Evolutionary conservation across 2,888 invertebrate species (phyloP).

Genomic region (Drosophila buzzatii): DNA sequence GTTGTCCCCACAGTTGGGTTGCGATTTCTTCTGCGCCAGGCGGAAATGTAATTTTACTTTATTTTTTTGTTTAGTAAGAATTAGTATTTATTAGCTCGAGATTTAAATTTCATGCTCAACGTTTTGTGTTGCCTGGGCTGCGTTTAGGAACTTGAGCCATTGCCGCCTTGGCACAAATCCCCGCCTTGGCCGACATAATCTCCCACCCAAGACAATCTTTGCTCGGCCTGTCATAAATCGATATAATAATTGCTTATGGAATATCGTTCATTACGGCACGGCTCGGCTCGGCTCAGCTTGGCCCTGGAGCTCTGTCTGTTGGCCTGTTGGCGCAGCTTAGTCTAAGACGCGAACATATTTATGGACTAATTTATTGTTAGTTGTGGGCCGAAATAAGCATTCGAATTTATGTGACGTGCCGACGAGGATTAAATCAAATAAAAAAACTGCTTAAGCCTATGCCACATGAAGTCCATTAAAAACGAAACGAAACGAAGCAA

Average conservation of each 20-base stretch:
- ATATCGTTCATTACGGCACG: constrained; percentile 60
- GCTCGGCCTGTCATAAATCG: constrained; percentile 54
- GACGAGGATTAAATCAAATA: constrained; percentile 55
- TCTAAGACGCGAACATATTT: constrained; percentile 38
- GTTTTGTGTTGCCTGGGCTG: constrained; percentile 19
- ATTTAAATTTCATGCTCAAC: constrained; percentile 39
- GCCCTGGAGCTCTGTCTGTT: constrained; percentile 25
- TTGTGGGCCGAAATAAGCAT: constrained; percentile 46
- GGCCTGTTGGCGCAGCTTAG: constrained; percentile 25
- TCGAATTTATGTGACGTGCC: constrained; percentile 66
- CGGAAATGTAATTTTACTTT: constrained; percentile 62
- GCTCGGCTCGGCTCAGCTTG: not conserved
- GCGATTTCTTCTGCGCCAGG: constrained; percentile 26
- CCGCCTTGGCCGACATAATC: constrained; percentile 34
- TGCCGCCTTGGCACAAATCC: constrained; percentile 52
- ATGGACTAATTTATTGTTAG: constrained; percentile 56
- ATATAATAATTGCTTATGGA: constrained; percentile 75
- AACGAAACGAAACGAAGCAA: constrained; percentile 19
- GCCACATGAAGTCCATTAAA: constrained; percentile 25
- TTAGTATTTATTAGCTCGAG: constrained; percentile 57
- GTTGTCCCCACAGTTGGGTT: constrained; percentile 30
- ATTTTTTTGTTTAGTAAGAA: constrained; percentile 32
- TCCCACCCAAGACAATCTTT: constrained; percentile 30
- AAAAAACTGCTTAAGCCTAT: constrained; percentile 16
- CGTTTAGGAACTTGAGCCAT: constrained; percentile 42